These are phyloP conservation scores for Tetanocera ferruginea DNA, from an alignment of 2,888 invertebrate genomes.

Conservation along the genomic window DNA sequence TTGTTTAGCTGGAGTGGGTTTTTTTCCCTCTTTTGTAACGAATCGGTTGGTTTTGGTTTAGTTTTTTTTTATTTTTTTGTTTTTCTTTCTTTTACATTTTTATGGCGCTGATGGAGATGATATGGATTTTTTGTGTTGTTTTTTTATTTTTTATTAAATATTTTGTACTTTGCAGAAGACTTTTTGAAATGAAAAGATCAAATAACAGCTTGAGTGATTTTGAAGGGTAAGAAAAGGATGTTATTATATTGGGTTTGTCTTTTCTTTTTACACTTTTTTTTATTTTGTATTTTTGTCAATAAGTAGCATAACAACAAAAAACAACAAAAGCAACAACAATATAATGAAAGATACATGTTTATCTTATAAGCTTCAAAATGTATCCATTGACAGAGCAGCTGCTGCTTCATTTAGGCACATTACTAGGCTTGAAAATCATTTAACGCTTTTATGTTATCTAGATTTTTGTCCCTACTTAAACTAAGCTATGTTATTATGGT, in stretches of 20 bases:
- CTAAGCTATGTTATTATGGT: too few species aligned
- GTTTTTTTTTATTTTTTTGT: not conserved
- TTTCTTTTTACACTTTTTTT: too few species aligned
- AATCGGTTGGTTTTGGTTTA: not conserved
- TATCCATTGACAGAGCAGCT: too few species aligned
- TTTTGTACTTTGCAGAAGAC: not conserved
- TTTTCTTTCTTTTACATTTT: not conserved
- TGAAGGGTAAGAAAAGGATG: not conserved
- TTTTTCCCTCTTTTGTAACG: not conserved
- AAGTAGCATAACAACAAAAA: too few species aligned
- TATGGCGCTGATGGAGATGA: not conserved
- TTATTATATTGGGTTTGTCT: not conserved
- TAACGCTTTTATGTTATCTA: too few species aligned
- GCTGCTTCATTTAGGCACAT: too few species aligned
- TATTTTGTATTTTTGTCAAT: too few species aligned
- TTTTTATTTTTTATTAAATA: not conserved
- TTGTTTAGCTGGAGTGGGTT: conserved; percentile 45
- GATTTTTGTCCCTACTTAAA: too few species aligned
- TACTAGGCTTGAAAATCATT: too few species aligned
- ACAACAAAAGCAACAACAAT: too few species aligned
- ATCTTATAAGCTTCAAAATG: too few species aligned
- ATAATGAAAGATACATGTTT: too few species aligned
- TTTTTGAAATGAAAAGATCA: conserved; percentile 23
- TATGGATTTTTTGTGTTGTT: not conserved
- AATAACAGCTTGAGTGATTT: conserved; percentile 15